Evolutionary conservation across 2,797 vertebrate genomes (phyloP), one percentile per base, ranked within the genome.

Genomic region (Vipera latastei): DNA sequence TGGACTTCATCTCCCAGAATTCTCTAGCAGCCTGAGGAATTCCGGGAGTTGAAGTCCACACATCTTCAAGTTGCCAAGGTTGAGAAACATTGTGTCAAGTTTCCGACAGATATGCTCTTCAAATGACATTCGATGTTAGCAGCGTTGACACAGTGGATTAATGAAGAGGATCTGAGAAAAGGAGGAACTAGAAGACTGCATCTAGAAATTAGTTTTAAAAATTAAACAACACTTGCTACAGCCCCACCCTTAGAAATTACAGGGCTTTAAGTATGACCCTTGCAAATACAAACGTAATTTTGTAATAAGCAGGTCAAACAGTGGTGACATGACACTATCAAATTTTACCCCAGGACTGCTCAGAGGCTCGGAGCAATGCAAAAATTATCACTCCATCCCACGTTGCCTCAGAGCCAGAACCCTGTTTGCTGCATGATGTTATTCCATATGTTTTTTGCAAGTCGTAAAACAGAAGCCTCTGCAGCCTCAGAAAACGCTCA

Each of bases 301-400:
- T 48, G 9, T 48, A 83, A 20, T 83, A 83, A 83, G 38, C 20
- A 83, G 38, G 20, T 48, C 20, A 83, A 8, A 20, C 73, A 25
- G 4, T 12, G 1, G 18, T 22, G 18, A 44, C 73, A 78, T 78
- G 73, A 25, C 38, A 83, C 73, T 83, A 22, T 83, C 38, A 83
- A 48, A 83, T 44, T 83, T 48, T 22, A 2, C 20, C 38, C 4
- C 38, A 11, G 73, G 38, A 44, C 38, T 11, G 38, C 18, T 22
- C 3, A 0, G 38, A 44, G 38, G 38, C 18, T 22, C 0, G 0
- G 73, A 44, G 38, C 6, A 78, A 78, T 44, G 73, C 8, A 22
- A 25, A 78, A 83, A 83, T 83, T 83, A 48, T 22, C 8, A 48
- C 20, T 44, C 38, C 3, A 3, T 44, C 73, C 73, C 20, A 83